phyloP scores from a whole-genome alignment of 30 jellyfish, hydroid and myxozoan genomes.

The Sanderia malayensis region DNA sequence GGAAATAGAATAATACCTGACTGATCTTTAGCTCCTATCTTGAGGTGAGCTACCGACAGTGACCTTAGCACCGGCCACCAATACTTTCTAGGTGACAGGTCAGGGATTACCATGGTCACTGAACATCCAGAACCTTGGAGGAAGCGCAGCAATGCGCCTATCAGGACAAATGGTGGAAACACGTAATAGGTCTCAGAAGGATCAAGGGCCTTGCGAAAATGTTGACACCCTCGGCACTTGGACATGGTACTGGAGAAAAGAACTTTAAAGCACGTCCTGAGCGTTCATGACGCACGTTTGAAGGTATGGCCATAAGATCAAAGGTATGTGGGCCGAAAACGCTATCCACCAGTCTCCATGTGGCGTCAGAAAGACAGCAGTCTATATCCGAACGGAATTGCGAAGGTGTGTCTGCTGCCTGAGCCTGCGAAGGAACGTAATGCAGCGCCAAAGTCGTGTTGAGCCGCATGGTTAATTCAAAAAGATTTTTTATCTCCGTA shows the following conservation, averaged over 20 bases:
- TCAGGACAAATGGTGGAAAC: too few species aligned
- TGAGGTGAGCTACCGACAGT: not conserved
- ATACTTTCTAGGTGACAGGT: too few species aligned
- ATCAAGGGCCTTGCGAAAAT: not conserved
- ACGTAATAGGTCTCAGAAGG: constrained; percentile 9
- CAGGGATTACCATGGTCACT: too few species aligned
- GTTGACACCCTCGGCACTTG: not conserved
- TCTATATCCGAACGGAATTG: too few species aligned
- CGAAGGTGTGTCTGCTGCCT: constrained; percentile 18
- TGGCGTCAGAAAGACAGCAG: constrained; percentile 13
- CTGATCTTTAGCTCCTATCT: not conserved
- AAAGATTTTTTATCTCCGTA: constrained; percentile 4
- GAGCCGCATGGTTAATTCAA: not conserved
- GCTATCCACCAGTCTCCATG: constrained; percentile 5
- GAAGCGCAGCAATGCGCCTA: not conserved
- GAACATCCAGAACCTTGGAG: not conserved
- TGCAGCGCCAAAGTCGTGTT: constrained; percentile 9
- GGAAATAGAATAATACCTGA: not conserved
- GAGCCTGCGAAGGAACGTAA: too few species aligned
- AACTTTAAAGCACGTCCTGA: not conserved
- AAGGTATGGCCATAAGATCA: constrained; percentile 15
- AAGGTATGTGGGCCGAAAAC: constrained; percentile 16
- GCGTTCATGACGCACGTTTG: constrained; percentile 10
- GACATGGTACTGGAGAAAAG: not conserved
- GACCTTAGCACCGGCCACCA: not conserved